phyloP scores from a whole-genome alignment of 2,797 vertebrate species.

The Steatocranus sp. region DNA sequence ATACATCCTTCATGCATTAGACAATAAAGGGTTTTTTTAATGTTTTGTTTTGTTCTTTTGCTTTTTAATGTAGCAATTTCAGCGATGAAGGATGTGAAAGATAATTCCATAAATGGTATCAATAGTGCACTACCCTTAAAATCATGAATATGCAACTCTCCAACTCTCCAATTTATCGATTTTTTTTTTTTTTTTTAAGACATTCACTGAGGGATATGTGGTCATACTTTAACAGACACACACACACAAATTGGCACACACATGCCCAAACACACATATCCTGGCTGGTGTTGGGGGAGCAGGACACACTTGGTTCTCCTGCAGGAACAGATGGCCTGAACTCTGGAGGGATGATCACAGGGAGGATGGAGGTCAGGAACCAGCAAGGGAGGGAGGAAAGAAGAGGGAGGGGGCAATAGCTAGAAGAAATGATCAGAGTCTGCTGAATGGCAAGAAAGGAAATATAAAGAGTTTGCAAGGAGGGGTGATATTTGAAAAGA shows the following conservation, averaged over 20 bases:
- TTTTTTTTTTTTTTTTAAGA: background rate
- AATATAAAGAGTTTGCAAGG: conserved; percentile 37
- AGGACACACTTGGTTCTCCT: conserved; percentile 53
- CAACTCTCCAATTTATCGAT: background rate
- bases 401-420: background rate
- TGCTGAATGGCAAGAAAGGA: conserved; percentile 31
- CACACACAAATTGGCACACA: conserved; percentile 5
- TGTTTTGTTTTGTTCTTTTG: background rate
- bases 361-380: conserved; percentile 71
- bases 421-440: conserved; percentile 49
- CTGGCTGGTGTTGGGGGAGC: conserved; percentile 15
- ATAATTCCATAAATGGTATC: conserved; percentile 26
- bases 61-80: conserved; percentile 9
- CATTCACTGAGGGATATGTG: background rate
- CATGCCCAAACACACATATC: conserved; percentile 37
- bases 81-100: background rate
- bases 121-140: background rate
- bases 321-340: conserved; percentile 73
- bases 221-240: conserved; percentile 12
- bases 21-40: conserved; percentile 13
- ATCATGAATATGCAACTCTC: conserved; percentile 36
- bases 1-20: conserved; percentile 27
- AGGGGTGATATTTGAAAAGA: conserved; percentile 42
- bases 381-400: conserved; percentile 39
- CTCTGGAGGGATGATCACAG: conserved; percentile 72